Conservation (phyloP, 2,888 invertebrate species). For the Callinectes sapidus region DNA sequence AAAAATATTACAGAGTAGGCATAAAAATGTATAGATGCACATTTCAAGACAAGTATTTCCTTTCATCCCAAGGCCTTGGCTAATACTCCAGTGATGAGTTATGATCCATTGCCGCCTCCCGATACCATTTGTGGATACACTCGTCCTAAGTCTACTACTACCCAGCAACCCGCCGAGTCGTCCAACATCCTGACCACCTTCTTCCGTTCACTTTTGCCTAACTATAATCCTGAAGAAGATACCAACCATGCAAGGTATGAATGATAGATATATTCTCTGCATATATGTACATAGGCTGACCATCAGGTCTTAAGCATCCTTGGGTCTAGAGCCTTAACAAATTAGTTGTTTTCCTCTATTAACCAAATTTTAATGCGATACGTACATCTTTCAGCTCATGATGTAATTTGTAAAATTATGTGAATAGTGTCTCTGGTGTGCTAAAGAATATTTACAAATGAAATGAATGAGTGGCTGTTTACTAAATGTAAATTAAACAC, state of each 20-base stretch:
- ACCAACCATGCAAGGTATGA: constrained; percentile 56
- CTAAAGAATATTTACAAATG: too few relatives aligned
- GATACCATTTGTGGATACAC: constrained; percentile 85
- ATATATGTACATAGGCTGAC: too few relatives aligned
- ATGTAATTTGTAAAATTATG: too few relatives aligned
- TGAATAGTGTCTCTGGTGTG: too few relatives aligned
- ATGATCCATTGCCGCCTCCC: constrained; percentile 86
- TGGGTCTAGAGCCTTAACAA: too few relatives aligned
- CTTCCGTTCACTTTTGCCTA: constrained; percentile 85
- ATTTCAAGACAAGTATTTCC: background rate
- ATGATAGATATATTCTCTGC: background rate
- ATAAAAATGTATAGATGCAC: background rate
- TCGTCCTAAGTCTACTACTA: constrained; percentile 76
- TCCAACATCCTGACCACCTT: constrained; percentile 78
- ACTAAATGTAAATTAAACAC: too few relatives aligned
- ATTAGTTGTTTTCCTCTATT: too few relatives aligned
- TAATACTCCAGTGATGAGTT: constrained; percentile 70
- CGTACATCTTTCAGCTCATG: too few relatives aligned
- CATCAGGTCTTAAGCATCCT: too few relatives aligned
- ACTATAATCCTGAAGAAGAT: constrained; percentile 79
- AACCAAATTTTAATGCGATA: too few relatives aligned
- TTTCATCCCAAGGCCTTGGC: constrained; percentile 65
- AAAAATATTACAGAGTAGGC: background rate
- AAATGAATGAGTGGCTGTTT: too few relatives aligned
- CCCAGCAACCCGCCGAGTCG: constrained; percentile 73